Evolutionary conservation across 2,888 invertebrate species (phyloP).

Genomic region (Pycnomerus fuliginosus): DNA sequence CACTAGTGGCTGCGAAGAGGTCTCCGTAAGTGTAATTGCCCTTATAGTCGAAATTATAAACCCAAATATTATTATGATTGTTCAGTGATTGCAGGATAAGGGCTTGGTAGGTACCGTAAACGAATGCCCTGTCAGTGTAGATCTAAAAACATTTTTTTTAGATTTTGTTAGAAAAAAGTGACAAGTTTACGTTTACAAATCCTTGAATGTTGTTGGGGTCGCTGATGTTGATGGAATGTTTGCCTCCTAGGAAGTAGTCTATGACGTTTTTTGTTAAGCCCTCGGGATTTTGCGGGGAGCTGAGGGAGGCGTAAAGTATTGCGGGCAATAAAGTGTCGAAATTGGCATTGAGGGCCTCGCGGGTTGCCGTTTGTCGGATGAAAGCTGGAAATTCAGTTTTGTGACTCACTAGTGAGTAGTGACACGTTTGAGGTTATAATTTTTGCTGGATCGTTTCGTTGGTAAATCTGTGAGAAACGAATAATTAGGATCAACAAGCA

Average conservation of each 20-base stretch:
- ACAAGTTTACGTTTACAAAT: conserved; percentile 40
- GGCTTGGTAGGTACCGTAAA: conserved; percentile 52
- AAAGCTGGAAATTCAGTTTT: conserved; percentile 39
- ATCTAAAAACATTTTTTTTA: conserved; percentile 42
- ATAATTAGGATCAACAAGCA: too few species aligned
- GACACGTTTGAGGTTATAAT: too few species aligned
- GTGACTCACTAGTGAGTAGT: too few species aligned
- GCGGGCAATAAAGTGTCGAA: conserved; percentile 36
- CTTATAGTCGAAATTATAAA: conserved; percentile 55
- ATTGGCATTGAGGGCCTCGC: conserved; percentile 33
- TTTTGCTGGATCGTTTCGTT: too few species aligned
- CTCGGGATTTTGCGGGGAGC: conserved; percentile 27
- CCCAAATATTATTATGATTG: conserved; percentile 50
- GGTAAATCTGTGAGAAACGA: too few species aligned
- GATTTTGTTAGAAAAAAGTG: not conserved
- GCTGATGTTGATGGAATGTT: conserved; percentile 28
- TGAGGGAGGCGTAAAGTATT: conserved; percentile 31
- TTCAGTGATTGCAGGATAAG: conserved; percentile 41
- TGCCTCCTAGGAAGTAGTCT: conserved; percentile 35
- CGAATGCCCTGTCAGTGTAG: conserved; percentile 55
- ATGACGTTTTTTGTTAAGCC: conserved; percentile 34
- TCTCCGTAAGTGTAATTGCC: conserved; percentile 52
- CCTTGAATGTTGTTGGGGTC: conserved; percentile 35
- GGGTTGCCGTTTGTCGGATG: conserved; percentile 29
- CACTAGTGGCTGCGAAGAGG: conserved; percentile 48